Evolutionary conservation across 30 jellyfish, hydroid and myxozoan genomes (phyloP).

Genomic region (Pelagia noctiluca): DNA sequence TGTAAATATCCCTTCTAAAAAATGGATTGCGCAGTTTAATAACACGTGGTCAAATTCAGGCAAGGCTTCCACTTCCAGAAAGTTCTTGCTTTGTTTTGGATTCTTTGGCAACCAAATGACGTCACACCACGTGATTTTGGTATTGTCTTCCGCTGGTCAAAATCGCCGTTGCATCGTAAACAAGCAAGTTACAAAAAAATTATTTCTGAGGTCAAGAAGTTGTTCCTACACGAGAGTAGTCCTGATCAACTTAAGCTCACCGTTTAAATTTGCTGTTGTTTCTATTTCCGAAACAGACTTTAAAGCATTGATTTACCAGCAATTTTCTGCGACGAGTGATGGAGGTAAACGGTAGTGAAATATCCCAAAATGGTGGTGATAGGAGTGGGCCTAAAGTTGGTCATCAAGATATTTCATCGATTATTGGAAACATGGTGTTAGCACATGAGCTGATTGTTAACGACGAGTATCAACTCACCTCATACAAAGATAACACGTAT

Average conservation of each 20-base stretch:
- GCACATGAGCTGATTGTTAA: conserved; percentile 88
- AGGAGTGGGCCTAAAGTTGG: conserved; percentile 24
- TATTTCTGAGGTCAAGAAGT: no score
- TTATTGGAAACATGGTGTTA: conserved; percentile 86
- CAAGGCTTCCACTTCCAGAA: conserved; percentile 5
- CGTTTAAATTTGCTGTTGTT: no score
- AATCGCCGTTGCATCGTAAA: conserved; percentile 28
- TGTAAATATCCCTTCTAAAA: no score
- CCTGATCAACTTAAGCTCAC: no score
- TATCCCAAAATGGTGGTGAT: not conserved
- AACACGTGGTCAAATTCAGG: not conserved
- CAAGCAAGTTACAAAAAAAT: conserved; percentile 28
- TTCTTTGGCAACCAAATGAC: conserved; percentile 8
- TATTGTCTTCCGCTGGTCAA: conserved; percentile 68
- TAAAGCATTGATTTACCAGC: no score
- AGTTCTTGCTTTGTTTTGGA: not conserved
- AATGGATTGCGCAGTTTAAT: no score
- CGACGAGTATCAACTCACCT: conserved; percentile 68
- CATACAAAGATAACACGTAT: conserved; percentile 72
- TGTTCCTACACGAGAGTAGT: no score
- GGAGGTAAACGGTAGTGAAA: not conserved
- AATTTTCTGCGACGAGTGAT: not conserved
- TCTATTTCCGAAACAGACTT: not conserved
- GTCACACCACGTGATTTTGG: conserved; percentile 36
- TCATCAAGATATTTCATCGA: conserved; percentile 37